Percentiles rank a stretch among this genome's conserved stretches.
These are phyloP conservation scores for Cyrtonyx montezumae DNA, from an alignment of 2,113 vertebrate genomes.

Conservation along the genomic window DNA sequence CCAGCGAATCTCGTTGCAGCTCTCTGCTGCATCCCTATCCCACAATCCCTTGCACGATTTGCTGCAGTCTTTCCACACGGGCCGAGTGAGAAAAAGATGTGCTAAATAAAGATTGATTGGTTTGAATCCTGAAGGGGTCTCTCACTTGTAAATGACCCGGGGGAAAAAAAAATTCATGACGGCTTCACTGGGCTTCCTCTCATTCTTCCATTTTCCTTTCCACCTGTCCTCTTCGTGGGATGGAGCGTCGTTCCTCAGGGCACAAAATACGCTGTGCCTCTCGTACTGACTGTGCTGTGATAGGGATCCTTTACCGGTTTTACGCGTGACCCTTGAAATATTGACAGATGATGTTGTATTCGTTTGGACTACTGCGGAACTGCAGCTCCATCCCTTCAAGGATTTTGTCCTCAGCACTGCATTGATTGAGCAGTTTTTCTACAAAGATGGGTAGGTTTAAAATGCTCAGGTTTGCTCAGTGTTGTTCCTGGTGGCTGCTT, in stretches of 20 bases:
- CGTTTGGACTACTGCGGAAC: constrained; percentile 71
- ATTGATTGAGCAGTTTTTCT: constrained; percentile 74
- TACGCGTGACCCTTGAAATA: constrained; percentile 57
- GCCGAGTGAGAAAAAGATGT: constrained; percentile 78
- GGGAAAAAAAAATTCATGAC: constrained; percentile 67
- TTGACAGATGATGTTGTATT: constrained; percentile 72
- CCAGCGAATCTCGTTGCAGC: constrained; percentile 81
- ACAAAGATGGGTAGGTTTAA: constrained; percentile 80
- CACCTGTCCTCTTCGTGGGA: constrained; percentile 71
- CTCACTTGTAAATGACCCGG: constrained; percentile 76
- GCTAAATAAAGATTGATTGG: constrained; percentile 80
- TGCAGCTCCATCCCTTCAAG: constrained; percentile 67
- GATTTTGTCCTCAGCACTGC: constrained; percentile 68
- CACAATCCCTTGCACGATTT: constrained; percentile 84
- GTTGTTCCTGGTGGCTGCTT: constrained; percentile 52
- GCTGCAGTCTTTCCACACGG: constrained; percentile 88
- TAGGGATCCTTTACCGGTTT: constrained; percentile 69
- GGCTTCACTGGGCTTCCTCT: constrained; percentile 74
- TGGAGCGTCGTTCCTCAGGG: constrained; percentile 69
- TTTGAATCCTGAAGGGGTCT: constrained; percentile 73
- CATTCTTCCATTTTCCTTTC: constrained; percentile 74
- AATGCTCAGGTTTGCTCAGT: constrained; percentile 53
- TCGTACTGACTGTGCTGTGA: constrained; percentile 70
- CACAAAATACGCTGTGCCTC: constrained; percentile 70
- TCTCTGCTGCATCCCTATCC: constrained; percentile 86